Evolutionary conservation across 1,140 invertebrate species (phyloP).

Genomic region (Proales similis): DNA sequence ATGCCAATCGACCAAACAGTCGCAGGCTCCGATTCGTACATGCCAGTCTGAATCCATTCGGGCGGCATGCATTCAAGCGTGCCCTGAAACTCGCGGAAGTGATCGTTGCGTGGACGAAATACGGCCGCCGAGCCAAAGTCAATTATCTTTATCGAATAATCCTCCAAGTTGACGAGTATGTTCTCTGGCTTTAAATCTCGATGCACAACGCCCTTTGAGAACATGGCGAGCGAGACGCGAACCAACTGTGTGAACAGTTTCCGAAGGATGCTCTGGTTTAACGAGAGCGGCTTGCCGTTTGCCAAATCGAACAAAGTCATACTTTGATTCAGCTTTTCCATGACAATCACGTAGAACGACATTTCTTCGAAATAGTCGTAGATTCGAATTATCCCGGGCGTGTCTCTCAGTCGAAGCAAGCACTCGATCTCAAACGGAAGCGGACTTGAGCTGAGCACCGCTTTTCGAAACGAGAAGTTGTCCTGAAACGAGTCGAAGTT

Average conservation of each 20-base stretch:
- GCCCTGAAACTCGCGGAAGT: constrained; percentile 32
- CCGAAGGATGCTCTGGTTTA: constrained; percentile 12
- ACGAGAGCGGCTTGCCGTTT: constrained; percentile 26
- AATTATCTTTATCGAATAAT: constrained; percentile 36
- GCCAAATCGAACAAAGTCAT: constrained; percentile 36
- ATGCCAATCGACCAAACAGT: constrained; percentile 36
- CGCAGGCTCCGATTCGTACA: constrained; percentile 29
- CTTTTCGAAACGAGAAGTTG: neutral
- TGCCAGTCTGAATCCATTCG: constrained; percentile 25
- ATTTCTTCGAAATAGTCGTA: constrained; percentile 32
- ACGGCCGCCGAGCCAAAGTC: constrained; percentile 34
- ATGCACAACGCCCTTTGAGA: constrained; percentile 28
- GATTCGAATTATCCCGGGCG: constrained; percentile 21
- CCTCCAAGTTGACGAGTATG: constrained; percentile 27
- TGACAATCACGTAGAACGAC: constrained; percentile 25
- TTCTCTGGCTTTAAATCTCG: constrained; percentile 32
- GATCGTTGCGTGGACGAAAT: neutral
- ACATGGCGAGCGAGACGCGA: constrained; percentile 19
- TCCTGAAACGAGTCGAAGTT: constrained; percentile 17
- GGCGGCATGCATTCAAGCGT: constrained; percentile 35
- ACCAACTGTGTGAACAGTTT: constrained; percentile 22
- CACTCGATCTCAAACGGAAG: constrained; percentile 36
- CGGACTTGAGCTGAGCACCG: neutral
- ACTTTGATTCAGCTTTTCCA: constrained; percentile 27
- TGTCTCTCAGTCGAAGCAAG: constrained; percentile 16